phyloP scores from a whole-genome alignment of 1,140 invertebrate genomes.

The Drosophila tropicalis region DNA sequence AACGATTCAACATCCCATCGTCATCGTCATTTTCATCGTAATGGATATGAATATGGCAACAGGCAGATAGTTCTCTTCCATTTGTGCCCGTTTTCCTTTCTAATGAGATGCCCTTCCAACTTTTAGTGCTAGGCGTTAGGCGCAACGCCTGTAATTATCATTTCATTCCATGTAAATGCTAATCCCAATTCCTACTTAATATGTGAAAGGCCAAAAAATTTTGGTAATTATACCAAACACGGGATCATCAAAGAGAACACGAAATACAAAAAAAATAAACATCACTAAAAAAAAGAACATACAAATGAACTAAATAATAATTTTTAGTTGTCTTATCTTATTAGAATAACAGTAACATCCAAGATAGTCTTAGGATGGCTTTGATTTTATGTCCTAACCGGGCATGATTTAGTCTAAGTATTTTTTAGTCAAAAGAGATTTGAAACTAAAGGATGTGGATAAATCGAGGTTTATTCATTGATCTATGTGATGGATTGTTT shows the following conservation, averaged over 20 bases:
- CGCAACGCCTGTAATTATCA: constrained; percentile 5
- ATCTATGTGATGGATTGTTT: no score
- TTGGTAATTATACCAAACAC: neutral
- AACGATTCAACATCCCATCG: constrained; percentile 6
- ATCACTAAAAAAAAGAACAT: neutral
- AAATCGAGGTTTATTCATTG: no score
- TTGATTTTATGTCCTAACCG: no score
- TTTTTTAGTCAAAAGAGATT: no score
- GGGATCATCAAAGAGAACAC: neutral
- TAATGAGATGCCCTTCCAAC: constrained; percentile 8
- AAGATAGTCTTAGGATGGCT: no score
- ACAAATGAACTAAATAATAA: neutral
- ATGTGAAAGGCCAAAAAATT: neutral
- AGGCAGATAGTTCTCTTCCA: neutral
- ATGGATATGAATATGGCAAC: neutral
- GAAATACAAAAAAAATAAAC: neutral
- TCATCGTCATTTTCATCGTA: neutral
- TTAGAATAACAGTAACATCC: no score
- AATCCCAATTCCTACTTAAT: neutral
- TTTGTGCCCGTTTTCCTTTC: neutral
- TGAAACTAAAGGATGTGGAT: no score
- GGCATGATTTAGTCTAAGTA: no score
- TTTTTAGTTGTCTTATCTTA: neutral
- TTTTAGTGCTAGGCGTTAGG: neutral
- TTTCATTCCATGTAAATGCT: constrained; percentile 8